Conservation (phyloP, 2,888 invertebrate species). For the Drosophila mercatorum region DNA sequence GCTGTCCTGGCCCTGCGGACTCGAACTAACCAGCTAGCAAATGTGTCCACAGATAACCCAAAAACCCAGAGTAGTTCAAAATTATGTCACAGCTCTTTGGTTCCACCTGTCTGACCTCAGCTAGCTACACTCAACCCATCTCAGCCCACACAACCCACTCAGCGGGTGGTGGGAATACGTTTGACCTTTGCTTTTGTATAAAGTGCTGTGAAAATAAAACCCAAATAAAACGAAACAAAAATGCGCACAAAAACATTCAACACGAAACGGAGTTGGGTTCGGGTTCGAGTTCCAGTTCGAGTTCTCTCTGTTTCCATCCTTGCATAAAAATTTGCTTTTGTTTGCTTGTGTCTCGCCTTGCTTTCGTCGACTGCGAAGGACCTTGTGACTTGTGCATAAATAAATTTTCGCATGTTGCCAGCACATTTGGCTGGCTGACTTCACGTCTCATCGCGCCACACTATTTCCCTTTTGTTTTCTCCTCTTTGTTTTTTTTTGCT, state of each 20-base stretch:
- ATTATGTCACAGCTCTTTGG: constrained; percentile 56
- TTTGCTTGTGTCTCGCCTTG: constrained; percentile 22
- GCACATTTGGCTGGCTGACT: constrained; percentile 61
- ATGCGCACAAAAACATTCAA: constrained; percentile 35
- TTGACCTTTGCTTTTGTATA: constrained; percentile 62
- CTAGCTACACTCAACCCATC: not conserved
- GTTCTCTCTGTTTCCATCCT: not conserved
- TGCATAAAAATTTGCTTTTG: constrained; percentile 18
- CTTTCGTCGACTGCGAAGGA: constrained; percentile 20
- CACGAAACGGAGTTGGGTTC: constrained; percentile 31
- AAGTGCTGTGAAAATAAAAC: constrained; percentile 48
- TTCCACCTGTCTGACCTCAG: constrained; percentile 50
- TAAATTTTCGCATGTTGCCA: constrained; percentile 67
- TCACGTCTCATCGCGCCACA: constrained; percentile 18
- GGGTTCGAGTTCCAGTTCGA: not conserved
- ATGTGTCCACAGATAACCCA: constrained; percentile 52
- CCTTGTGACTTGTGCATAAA: constrained; percentile 53
- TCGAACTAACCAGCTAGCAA: constrained; percentile 42
- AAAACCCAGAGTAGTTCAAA: constrained; percentile 40
- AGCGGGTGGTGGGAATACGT: constrained; percentile 33
- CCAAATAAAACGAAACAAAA: constrained; percentile 21
- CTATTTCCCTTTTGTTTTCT: constrained; percentile 12
- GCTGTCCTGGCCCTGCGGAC: constrained; percentile 7
- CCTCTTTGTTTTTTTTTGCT: not conserved
- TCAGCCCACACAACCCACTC: constrained; percentile 12